phyloP scores from a whole-genome alignment of 2,888 invertebrate species.

The Antheraea assamensis region DNA sequence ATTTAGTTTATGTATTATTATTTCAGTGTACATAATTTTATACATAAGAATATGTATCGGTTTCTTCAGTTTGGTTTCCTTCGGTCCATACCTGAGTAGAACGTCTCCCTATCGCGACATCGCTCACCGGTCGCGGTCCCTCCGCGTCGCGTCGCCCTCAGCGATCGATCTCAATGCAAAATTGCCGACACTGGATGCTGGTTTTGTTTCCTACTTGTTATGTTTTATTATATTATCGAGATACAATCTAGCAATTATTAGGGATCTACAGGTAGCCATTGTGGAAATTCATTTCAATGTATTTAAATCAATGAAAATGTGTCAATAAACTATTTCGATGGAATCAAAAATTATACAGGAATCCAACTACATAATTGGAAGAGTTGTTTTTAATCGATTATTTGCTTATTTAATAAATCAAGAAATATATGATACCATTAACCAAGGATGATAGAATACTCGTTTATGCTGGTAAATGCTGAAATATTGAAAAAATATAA shows the following conservation, averaged over 20 bases:
- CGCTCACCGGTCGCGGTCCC: conserved; percentile 53
- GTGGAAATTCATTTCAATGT: neutral
- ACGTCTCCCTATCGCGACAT: conserved; percentile 78
- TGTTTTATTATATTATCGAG: conserved; percentile 64
- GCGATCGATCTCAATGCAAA: conserved; percentile 81
- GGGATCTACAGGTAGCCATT: conserved; percentile 37
- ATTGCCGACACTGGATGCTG: conserved; percentile 61
- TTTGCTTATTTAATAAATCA: no score
- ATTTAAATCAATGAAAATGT: no score
- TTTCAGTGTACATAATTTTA: neutral
- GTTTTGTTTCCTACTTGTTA: conserved; percentile 67
- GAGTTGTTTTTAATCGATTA: no score
- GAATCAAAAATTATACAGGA: no score
- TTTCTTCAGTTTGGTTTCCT: neutral
- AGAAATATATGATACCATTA: no score
- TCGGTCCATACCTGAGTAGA: conserved; percentile 30
- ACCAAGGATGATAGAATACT: no score
- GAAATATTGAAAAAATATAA: no score
- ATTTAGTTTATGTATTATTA: neutral
- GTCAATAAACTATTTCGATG: no score
- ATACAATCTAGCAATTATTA: conserved; percentile 37
- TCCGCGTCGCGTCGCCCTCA: conserved; percentile 48
- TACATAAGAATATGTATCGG: neutral
- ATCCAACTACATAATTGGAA: no score
- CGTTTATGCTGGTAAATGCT: no score